These are phyloP conservation scores for Halocaridina rubra DNA, from an alignment of 2,888 invertebrate genomes.

Conservation along the genomic window DNA sequence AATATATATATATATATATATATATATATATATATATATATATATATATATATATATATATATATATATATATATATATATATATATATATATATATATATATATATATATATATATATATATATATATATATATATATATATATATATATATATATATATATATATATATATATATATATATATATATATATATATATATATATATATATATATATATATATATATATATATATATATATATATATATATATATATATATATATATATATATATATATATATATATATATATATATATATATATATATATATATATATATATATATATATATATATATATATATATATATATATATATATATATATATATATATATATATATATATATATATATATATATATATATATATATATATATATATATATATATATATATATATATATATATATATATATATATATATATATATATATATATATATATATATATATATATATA, in stretches of 20 bases:
- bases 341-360: background rate
- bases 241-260: constrained; percentile 7
- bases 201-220: background rate
- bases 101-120: too few species aligned
- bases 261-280: constrained; percentile 7
- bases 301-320: background rate
- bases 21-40: too few species aligned
- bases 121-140: too few species aligned
- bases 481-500: background rate
- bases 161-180: too few species aligned
- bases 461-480: background rate
- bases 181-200: too few species aligned
- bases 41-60: too few species aligned
- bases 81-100: too few species aligned
- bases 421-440: background rate
- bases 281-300: background rate
- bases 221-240: background rate
- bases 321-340: background rate
- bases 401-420: constrained; percentile 13
- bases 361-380: background rate
- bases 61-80: too few species aligned
- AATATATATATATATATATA: too few species aligned
- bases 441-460: background rate
- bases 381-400: constrained; percentile 1
- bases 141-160: too few species aligned